Conservation (phyloP, 1,140 invertebrate genomes). For the Drosophila murphyi region DNA sequence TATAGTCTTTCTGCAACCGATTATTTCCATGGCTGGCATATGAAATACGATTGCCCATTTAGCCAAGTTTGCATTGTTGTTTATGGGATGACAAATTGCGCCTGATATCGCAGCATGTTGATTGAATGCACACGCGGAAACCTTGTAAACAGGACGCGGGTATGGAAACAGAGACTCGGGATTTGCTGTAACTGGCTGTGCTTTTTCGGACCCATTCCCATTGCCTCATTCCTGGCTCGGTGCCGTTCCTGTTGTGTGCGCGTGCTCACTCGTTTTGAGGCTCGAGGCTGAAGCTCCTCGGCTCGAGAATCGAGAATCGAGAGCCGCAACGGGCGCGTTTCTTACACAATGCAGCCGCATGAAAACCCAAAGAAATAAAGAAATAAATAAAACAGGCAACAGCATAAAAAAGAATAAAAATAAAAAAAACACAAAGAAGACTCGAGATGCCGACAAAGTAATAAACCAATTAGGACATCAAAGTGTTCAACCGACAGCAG, state of each 20-base stretch:
- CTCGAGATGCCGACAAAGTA: conserved; percentile 81
- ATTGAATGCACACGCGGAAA: conserved; percentile 80
- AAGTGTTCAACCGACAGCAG: conserved; percentile 81
- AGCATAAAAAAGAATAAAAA: conserved; percentile 64
- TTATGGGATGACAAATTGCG: conserved; percentile 81
- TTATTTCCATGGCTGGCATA: conserved; percentile 42
- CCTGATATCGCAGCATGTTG: conserved; percentile 82
- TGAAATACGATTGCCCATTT: conserved; percentile 47
- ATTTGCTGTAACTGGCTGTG: conserved; percentile 28
- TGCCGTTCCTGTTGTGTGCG: conserved; percentile 61
- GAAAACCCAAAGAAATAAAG: conserved; percentile 77
- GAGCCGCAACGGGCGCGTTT: conserved; percentile 48
- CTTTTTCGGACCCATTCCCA: conserved; percentile 32
- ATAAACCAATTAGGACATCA: conserved; percentile 83
- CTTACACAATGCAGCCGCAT: conserved; percentile 64
- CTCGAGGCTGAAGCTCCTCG: conserved; percentile 36
- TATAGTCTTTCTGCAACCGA: conserved; percentile 39
- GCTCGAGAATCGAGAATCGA: conserved; percentile 29
- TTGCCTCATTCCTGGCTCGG: conserved; percentile 8
- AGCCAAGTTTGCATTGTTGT: conserved; percentile 57
- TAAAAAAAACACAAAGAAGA: conserved; percentile 61
- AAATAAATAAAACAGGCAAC: conserved; percentile 81
- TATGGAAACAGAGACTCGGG: background rate
- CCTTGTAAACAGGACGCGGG: conserved; percentile 59
- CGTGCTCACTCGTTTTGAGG: conserved; percentile 67